Evolutionary conservation across 2,113 vertebrate species (phyloP).

Genomic region (Clarias gariepinus): DNA sequence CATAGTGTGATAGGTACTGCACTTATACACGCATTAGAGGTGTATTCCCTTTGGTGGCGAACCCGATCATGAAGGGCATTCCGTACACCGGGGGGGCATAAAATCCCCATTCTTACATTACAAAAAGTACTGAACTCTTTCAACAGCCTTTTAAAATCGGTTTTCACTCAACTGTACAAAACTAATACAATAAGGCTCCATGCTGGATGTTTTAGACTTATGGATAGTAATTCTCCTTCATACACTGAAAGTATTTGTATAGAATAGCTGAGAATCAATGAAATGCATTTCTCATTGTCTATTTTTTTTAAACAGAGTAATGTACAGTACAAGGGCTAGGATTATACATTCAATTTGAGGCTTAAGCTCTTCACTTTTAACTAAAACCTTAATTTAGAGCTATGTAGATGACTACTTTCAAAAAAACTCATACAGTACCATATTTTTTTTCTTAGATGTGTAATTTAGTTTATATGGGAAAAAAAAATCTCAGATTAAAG

Average conservation of each 20-base stretch:
- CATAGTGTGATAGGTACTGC: slow-evolving; percentile 41
- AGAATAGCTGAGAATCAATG: not conserved
- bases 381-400: slow-evolving; percentile 54
- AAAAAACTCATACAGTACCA: slow-evolving; percentile 25
- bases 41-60: slow-evolving; percentile 46
- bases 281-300: not conserved
- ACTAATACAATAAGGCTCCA: not conserved
- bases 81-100: slow-evolving; percentile 19
- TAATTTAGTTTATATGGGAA: slow-evolving; percentile 48
- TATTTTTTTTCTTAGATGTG: slow-evolving; percentile 53
- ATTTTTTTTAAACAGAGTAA: slow-evolving; percentile 4
- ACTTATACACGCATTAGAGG: slow-evolving; percentile 34
- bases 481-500: slow-evolving; percentile 53
- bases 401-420: slow-evolving; percentile 49
- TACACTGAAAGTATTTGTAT: not conserved
- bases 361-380: slow-evolving; percentile 39
- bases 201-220: not conserved
- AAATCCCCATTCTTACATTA: slow-evolving; percentile 40
- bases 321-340: slow-evolving; percentile 46
- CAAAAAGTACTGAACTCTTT: slow-evolving; percentile 26
- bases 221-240: not conserved
- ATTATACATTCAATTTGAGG: slow-evolving; percentile 58
- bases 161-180: not conserved
- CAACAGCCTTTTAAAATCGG: slow-evolving; percentile 13
- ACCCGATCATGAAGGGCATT: slow-evolving; percentile 45